A percentile compares a stretch with the other conserved stretches of the same genome.
phyloP scores from a whole-genome alignment of 2,113 vertebrate genomes.

The Hemiscyllium ocellatum region DNA sequence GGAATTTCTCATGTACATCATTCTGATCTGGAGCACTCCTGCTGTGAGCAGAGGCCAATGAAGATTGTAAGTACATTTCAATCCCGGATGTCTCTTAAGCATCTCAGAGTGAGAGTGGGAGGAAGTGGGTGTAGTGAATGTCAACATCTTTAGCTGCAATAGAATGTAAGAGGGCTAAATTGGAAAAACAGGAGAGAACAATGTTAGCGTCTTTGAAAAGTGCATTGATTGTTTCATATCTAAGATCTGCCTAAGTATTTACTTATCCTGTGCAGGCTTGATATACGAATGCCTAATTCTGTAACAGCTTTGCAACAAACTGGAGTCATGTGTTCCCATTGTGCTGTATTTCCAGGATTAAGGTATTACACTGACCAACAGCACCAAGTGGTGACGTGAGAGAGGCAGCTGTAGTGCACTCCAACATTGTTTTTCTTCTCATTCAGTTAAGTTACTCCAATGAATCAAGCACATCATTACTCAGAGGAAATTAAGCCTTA shows the following conservation, averaged over 20 bases:
- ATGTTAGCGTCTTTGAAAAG: neutral
- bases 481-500: neutral
- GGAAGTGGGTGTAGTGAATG: neutral
- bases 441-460: neutral
- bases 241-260: neutral
- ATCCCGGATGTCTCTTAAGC: neutral
- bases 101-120: neutral
- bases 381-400: neutral
- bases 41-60: neutral
- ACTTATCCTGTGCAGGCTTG: neutral
- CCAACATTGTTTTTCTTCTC: neutral
- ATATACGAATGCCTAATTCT: neutral
- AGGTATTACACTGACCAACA: neutral
- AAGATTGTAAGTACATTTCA: neutral
- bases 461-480: neutral
- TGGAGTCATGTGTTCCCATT: neutral
- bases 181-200: neutral
- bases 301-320: neutral
- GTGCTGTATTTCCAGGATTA: neutral
- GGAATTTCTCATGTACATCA: neutral
- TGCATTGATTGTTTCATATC: neutral
- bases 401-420: neutral
- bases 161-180: neutral
- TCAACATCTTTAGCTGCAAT: neutral
- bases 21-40: neutral